Conservation (phyloP, 1,140 invertebrate genomes). For the Cotesia vestalis region DNA sequence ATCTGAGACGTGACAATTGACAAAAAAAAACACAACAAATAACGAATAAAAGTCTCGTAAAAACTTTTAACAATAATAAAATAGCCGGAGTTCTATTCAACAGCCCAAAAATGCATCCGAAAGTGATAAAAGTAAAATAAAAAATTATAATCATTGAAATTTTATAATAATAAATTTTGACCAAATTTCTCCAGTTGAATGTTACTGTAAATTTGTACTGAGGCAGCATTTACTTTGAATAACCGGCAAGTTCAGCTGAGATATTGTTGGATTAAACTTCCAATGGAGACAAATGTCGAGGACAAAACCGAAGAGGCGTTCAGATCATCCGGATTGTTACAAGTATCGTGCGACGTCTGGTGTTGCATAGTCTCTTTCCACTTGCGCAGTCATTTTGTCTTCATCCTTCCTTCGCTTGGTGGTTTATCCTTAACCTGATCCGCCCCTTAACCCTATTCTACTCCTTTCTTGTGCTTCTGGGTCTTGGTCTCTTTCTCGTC, state of each 20-base stretch:
- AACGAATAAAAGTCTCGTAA: not conserved
- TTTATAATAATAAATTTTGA: slow-evolving; percentile 11
- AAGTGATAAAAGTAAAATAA: not conserved
- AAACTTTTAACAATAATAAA: not conserved
- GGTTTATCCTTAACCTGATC: too few relatives aligned
- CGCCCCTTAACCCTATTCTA: too few relatives aligned
- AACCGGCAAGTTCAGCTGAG: not conserved
- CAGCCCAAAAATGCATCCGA: not conserved
- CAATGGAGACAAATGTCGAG: slow-evolving; percentile 12
- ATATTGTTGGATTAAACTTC: not conserved
- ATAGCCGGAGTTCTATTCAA: not conserved
- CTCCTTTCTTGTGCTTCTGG: too few relatives aligned
- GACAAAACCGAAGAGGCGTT: slow-evolving; percentile 30
- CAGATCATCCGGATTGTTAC: slow-evolving; percentile 20
- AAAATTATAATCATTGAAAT: not conserved
- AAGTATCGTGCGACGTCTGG: slow-evolving; percentile 7
- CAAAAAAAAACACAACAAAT: not conserved
- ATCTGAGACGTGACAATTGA: slow-evolving; percentile 27
- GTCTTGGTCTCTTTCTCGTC: not conserved
- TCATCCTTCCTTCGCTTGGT: not conserved
- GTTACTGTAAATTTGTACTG: not conserved
- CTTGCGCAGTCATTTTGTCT: not conserved
- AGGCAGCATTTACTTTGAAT: not conserved
- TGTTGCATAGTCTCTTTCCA: not conserved
- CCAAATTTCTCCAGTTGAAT: slow-evolving; percentile 17